phyloP scores from a whole-genome alignment of 2,888 invertebrate genomes.

The Argynnis bischoffii region DNA sequence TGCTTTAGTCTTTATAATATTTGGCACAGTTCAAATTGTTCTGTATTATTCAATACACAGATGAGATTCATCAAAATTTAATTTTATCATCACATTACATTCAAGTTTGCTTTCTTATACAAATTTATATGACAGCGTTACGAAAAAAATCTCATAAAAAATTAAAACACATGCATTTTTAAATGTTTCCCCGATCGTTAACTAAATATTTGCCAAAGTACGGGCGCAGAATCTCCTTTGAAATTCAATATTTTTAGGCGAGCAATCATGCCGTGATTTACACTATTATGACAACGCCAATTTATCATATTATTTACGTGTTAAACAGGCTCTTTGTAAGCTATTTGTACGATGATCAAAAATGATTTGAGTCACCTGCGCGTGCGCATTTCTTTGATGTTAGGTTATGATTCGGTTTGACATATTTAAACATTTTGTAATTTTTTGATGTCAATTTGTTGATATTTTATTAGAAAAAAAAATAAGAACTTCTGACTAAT shows the following conservation, averaged over 20 bases:
- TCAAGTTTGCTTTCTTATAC: neutral
- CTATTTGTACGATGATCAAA: slow-evolving; percentile 29
- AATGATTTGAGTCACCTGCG: slow-evolving; percentile 34
- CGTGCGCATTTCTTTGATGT: slow-evolving; percentile 33
- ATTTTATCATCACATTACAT: neutral
- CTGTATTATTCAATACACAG: slow-evolving; percentile 6
- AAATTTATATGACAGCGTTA: neutral
- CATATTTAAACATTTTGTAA: slow-evolving; percentile 14
- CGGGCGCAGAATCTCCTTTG: slow-evolving; percentile 23
- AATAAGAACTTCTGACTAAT: neutral
- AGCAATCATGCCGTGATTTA: slow-evolving; percentile 19
- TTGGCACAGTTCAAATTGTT: slow-evolving; percentile 3
- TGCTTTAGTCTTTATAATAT: slow-evolving; percentile 8
- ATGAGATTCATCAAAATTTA: slow-evolving; percentile 11
- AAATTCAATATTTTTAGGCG: slow-evolving; percentile 26
- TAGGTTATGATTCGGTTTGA: slow-evolving; percentile 23
- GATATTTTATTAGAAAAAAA: slow-evolving; percentile 9
- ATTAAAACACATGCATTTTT: slow-evolving; percentile 3
- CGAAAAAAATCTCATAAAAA: neutral
- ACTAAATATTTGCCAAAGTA: slow-evolving; percentile 16
- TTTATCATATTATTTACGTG: slow-evolving; percentile 38
- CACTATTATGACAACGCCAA: slow-evolving; percentile 35
- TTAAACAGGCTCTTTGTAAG: slow-evolving; percentile 30
- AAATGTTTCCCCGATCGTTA: slow-evolving; percentile 8
- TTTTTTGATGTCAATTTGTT: slow-evolving; percentile 15